These are phyloP conservation scores for Ictalurus furcatus DNA, from an alignment of 2,113 vertebrate genomes.

Conservation along the genomic window DNA sequence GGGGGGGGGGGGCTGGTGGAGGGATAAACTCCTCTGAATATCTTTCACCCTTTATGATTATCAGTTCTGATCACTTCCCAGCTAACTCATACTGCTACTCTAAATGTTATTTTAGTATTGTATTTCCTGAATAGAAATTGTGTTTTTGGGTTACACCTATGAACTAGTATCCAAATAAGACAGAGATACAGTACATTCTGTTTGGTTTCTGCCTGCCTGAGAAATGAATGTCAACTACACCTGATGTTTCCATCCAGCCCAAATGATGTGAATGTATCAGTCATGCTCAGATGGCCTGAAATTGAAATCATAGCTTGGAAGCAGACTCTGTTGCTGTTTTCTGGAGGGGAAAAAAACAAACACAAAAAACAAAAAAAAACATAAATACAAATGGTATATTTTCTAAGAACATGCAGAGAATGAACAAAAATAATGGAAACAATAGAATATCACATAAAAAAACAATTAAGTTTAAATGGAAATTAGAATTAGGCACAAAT, in stretches of 20 bases:
- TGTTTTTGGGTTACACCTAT: constrained; percentile 7
- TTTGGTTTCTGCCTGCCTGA: constrained; percentile 48
- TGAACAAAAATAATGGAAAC: background rate
- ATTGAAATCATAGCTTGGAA: constrained; percentile 38
- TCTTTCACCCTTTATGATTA: background rate
- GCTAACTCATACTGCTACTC: background rate
- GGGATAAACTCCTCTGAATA: background rate
- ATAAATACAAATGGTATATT: constrained; percentile 22
- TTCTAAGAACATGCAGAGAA: background rate
- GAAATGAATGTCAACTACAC: constrained; percentile 49
- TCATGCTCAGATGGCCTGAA: constrained; percentile 44
- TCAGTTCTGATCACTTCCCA: constrained; percentile 1
- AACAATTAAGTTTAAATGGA: background rate
- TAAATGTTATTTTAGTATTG: constrained; percentile 27
- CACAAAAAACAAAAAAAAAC: background rate
- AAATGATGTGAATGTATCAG: constrained; percentile 48
- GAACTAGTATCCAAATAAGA: constrained; percentile 32
- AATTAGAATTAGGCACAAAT: background rate
- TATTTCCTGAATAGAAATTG: constrained; percentile 18
- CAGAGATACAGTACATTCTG: constrained; percentile 47
- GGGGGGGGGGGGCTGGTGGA: background rate
- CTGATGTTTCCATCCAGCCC: constrained; percentile 49
- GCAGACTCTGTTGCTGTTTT: constrained; percentile 25
- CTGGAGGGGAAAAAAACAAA: background rate
- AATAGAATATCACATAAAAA: background rate